Base-by-base conservation (phyloP, 2,113 vertebrate species). In the Poeciliopsis retropinna region DNA sequence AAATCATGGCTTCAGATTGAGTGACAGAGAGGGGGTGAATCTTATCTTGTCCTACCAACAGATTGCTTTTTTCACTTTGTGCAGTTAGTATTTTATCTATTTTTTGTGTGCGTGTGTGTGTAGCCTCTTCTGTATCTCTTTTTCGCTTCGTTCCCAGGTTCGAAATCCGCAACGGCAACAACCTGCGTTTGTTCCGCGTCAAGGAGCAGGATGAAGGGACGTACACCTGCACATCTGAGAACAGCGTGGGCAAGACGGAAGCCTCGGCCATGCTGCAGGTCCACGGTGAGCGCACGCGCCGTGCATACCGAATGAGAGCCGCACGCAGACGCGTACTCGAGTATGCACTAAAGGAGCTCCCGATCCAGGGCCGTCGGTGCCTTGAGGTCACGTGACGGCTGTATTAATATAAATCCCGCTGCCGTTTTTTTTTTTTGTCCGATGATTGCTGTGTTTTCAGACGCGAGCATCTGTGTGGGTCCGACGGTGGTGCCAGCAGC, bases 211-310 rank as follows among this genome's bases (percentile, higher is more conserved):
- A 99, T 78, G 98, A 96, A 94, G 97, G 97, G 47, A 96, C 96
- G 0, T 99, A 99, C 29, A 98, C 96, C 22, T 99, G 97, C 90
- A 95, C 98, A 62, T 97, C 97, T 60, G 97, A 99, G 93, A 99
- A 99, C 90, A 99, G 98, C 88, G 97, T 99, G 84, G 97, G 97
- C 82, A 98, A 97, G 92, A 95, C 98, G 0, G 97, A 99, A 94
- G 97, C 96, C 1, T 98, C 97, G 1, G 97, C 97, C 79, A 95
- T 96, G 84, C 85, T 99, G 81, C 97, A 97, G 73, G 97, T 99
- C 77, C 97, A 99, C 87, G 97, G 98, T 98, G 93, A 87, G 94
- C 77, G 37, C 34, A 67, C 64, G 22, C 75, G n/a, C 76, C 73
- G 74, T 86, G 81, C 84, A 87, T 88, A 80, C 73, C 85, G 74